phyloP scores from a whole-genome alignment of 1,140 invertebrate genomes.

The Tetramorium alpestre region DNA sequence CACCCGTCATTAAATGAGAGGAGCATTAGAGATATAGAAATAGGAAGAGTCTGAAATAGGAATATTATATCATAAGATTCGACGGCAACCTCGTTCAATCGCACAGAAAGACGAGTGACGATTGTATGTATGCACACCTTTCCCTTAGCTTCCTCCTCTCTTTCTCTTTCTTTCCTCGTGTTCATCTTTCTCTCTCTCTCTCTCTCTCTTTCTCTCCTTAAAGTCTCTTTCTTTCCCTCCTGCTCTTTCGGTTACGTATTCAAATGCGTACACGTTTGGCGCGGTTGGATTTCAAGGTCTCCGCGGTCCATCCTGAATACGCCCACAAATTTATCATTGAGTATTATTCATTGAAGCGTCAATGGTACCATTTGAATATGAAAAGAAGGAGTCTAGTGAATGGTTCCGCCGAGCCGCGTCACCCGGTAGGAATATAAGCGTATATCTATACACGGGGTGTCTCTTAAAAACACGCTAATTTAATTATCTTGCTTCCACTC shows the following conservation, averaged over 20 bases:
- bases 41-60: conserved; percentile 54
- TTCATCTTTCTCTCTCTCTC: background rate
- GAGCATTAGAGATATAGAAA: conserved; percentile 39
- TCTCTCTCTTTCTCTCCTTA: background rate
- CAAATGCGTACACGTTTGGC: conserved; percentile 76
- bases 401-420: conserved; percentile 72
- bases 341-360: conserved; percentile 86
- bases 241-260: conserved; percentile 70
- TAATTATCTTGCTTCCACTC: background rate
- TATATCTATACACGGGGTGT: conserved; percentile 42
- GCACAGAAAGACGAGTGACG: conserved; percentile 51
- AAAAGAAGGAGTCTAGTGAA: conserved; percentile 84
- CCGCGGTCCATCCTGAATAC: conserved; percentile 83
- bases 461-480: background rate
- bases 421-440: conserved; percentile 60
- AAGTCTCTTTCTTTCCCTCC: conserved; percentile 14
- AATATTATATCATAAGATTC: conserved; percentile 70
- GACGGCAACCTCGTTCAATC: conserved; percentile 56
- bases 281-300: conserved; percentile 83
- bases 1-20: conserved; percentile 14
- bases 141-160: background rate
- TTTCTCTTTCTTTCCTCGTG: conserved; percentile 9
- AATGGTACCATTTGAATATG: conserved; percentile 86
- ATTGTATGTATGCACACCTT: conserved; percentile 54
- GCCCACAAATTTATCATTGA: conserved; percentile 86